A percentile compares a stretch with the other conserved stretches of the same genome.
Conservation (phyloP, 2,888 invertebrate genomes). For the Synergus laeviventris region DNA sequence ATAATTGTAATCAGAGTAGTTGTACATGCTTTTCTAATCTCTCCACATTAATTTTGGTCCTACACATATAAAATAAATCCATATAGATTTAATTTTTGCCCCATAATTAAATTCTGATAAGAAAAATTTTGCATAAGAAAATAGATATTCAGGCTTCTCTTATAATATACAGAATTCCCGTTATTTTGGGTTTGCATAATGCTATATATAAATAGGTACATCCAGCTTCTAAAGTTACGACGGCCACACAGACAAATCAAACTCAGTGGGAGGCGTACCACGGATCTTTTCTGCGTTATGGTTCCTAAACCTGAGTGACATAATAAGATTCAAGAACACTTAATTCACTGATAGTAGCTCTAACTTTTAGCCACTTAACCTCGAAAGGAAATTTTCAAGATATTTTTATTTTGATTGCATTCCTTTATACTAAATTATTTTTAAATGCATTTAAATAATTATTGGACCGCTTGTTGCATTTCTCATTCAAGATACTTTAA, state of each 20-base stretch:
- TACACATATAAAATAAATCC: no score
- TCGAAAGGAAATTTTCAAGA: neutral
- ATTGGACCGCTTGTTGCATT: no score
- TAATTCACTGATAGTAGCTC: neutral
- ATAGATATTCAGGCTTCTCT: neutral
- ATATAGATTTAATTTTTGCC: no score
- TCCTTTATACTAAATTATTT: no score
- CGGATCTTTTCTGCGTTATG: conserved; percentile 10
- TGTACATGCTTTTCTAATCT: no score
- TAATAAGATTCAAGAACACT: conserved; percentile 28
- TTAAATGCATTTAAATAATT: no score
- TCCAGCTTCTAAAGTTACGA: conserved; percentile 33
- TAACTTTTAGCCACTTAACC: neutral
- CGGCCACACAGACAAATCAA: conserved; percentile 29
- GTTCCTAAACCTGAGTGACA: conserved; percentile 25
- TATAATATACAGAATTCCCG: conserved; percentile 14
- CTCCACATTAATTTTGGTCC: no score
- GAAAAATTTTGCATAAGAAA: neutral
- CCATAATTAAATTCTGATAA: neutral
- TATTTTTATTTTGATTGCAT: no score
- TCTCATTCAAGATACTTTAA: no score
- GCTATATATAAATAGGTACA: conserved; percentile 23
- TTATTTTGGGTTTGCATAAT: conserved; percentile 37
- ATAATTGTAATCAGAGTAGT: no score
- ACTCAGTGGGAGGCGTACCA: conserved; percentile 33